These are phyloP conservation scores for Ptilorrhoa leucosticta DNA, from an alignment of 2,113 vertebrate species.

Conservation along the genomic window DNA sequence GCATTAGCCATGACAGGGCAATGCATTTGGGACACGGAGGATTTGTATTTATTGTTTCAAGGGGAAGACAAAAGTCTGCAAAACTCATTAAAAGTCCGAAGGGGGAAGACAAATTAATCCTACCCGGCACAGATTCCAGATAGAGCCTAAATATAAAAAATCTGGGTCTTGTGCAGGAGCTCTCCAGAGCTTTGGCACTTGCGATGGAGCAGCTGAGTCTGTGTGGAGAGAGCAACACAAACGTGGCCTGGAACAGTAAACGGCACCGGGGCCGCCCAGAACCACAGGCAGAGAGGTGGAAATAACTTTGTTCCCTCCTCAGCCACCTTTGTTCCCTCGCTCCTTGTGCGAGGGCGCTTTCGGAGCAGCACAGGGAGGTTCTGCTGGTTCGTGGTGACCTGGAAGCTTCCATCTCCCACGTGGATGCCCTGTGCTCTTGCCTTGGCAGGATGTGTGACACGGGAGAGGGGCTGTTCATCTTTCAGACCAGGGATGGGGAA, in stretches of 20 bases:
- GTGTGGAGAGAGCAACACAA: not conserved
- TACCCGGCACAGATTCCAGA: not conserved
- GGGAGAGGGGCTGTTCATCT: slow-evolving; percentile 85
- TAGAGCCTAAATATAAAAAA: not conserved
- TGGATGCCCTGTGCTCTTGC: not conserved
- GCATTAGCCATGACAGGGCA: not conserved
- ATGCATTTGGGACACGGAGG: not conserved
- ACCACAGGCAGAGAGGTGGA: not conserved
- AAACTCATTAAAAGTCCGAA: not conserved
- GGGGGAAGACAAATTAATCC: not conserved
- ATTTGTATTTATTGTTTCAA: not conserved
- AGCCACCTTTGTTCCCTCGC: not conserved
- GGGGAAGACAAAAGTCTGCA: not conserved
- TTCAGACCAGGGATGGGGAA: slow-evolving; percentile 82
- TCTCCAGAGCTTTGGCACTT: not conserved
- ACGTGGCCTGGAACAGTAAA: not conserved
- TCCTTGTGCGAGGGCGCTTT: fast-evolving
- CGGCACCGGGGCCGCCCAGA: not conserved
- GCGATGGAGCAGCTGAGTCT: not conserved
- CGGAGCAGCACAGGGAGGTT: not conserved
- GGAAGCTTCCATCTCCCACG: not conserved
- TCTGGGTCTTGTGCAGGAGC: not conserved
- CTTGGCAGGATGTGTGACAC: slow-evolving; percentile 84
- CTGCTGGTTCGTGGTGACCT: not conserved
- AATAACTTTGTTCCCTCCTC: not conserved